Evolutionary conservation across 1,140 invertebrate species (phyloP).

Genomic region (Caenorhabditis brenneri): DNA sequence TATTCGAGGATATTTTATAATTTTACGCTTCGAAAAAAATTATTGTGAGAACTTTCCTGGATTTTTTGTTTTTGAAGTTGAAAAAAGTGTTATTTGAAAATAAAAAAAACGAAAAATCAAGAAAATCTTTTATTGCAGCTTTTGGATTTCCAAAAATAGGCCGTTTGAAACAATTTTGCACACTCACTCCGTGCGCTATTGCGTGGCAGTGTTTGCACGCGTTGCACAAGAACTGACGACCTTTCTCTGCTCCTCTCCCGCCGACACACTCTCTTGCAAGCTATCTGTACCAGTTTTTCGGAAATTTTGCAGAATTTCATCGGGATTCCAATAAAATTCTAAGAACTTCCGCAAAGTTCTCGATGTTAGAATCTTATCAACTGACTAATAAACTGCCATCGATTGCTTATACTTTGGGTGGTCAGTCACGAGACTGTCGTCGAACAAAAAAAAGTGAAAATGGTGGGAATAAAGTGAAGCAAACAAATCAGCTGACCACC

Average conservation of each 20-base stretch:
- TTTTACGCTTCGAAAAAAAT: too few relatives aligned
- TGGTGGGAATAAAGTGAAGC: conserved; percentile 5
- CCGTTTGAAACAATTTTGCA: neutral
- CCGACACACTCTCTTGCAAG: neutral
- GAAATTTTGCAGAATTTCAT: neutral
- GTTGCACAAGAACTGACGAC: neutral
- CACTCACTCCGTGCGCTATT: neutral
- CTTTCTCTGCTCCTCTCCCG: neutral
- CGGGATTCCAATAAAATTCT: neutral
- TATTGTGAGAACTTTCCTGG: neutral
- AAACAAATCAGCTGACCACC: conserved; percentile 41
- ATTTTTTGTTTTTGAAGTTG: too few relatives aligned
- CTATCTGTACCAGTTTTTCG: neutral
- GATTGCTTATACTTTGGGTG: conserved; percentile 5
- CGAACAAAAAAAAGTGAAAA: neutral
- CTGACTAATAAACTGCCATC: neutral
- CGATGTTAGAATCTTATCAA: neutral
- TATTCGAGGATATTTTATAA: too few relatives aligned
- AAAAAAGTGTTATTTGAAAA: neutral
- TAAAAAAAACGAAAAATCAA: neutral
- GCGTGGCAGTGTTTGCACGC: neutral
- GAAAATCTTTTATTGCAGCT: neutral
- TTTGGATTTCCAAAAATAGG: conserved; percentile 15
- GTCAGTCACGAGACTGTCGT: conserved; percentile 20
- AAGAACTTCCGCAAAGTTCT: neutral